Conservation (phyloP, 2,888 invertebrate species). For the Drosophila picticornis region DNA sequence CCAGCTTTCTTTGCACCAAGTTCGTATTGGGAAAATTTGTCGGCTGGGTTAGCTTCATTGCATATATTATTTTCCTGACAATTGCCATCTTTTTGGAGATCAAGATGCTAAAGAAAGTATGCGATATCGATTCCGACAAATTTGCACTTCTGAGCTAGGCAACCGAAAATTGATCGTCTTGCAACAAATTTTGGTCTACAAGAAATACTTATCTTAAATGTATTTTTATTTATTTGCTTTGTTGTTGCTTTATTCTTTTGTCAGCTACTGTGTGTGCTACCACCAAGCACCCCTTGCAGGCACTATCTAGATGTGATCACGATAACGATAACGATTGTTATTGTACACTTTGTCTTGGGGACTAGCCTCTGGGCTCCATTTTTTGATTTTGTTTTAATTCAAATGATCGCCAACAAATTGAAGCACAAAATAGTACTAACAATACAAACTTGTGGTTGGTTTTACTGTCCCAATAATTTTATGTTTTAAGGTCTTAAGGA, state of each 20-base stretch:
- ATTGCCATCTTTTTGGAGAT: conserved; percentile 82
- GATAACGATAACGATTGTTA: conserved; percentile 5
- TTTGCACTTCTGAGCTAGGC: conserved; percentile 3
- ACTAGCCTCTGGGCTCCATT: neutral
- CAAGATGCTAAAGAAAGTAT: neutral
- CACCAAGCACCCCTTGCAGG: too few relatives aligned
- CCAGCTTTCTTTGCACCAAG: conserved; percentile 91
- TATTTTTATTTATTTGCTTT: neutral
- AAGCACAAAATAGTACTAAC: neutral
- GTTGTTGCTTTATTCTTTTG: neutral
- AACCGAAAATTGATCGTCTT: neutral
- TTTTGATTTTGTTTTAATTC: neutral
- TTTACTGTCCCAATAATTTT: neutral
- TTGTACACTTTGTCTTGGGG: neutral
- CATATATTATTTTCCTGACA: conserved; percentile 93
- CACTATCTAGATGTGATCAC: conserved; percentile 2
- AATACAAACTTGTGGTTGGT: neutral
- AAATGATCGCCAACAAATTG: neutral
- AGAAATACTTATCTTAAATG: neutral
- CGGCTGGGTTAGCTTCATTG: conserved; percentile 91
- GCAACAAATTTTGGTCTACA: neutral
- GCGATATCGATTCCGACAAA: conserved; percentile 49
- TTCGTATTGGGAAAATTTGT: conserved; percentile 93
- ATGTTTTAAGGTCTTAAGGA: neutral
- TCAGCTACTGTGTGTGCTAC: neutral